A percentile compares a stretch with the other conserved stretches of the same genome.
Conservation (phyloP, 2,797 vertebrate genomes). For the Paratrypauchen microcephalus region DNA sequence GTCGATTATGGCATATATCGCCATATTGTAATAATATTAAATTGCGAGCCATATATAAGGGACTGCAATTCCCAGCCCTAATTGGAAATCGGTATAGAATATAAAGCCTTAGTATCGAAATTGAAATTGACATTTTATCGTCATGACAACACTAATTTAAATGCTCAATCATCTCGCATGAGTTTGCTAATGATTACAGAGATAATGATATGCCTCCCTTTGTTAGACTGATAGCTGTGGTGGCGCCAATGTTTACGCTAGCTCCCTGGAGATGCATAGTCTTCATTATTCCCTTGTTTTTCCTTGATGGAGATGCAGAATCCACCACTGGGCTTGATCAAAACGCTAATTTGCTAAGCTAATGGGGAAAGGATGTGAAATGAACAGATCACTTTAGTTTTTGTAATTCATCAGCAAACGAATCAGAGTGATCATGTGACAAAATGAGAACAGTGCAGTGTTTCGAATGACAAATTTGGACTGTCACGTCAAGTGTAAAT, state of each 20-base stretch:
- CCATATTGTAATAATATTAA: too few species aligned
- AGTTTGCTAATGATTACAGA: conserved; percentile 23
- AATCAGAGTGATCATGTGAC: conserved; percentile 29
- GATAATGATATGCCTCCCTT: not conserved
- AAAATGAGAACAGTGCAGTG: conserved; percentile 2
- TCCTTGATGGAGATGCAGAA: conserved; percentile 39
- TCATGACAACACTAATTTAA: not conserved
- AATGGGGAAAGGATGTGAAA: conserved; percentile 51
- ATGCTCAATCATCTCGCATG: conserved; percentile 1
- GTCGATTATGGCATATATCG: too few species aligned
- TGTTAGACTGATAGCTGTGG: conserved; percentile 26
- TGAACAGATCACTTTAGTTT: conserved; percentile 35
- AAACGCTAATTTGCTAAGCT: conserved; percentile 51
- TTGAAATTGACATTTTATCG: not conserved
- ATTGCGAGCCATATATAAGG: too few species aligned
- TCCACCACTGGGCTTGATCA: conserved; percentile 39
- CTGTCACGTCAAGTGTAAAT: conserved; percentile 3
- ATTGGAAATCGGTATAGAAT: too few species aligned
- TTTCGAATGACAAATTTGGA: not conserved
- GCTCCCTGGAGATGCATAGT: conserved; percentile 2
- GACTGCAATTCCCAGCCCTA: too few species aligned
- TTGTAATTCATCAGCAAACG: conserved; percentile 35
- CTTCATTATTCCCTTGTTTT: conserved; percentile 21
- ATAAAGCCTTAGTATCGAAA: not conserved
- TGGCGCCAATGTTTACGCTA: conserved; percentile 11